phyloP scores from a whole-genome alignment of 2,113 vertebrate genomes.

The Ageneiosus marmoratus region DNA sequence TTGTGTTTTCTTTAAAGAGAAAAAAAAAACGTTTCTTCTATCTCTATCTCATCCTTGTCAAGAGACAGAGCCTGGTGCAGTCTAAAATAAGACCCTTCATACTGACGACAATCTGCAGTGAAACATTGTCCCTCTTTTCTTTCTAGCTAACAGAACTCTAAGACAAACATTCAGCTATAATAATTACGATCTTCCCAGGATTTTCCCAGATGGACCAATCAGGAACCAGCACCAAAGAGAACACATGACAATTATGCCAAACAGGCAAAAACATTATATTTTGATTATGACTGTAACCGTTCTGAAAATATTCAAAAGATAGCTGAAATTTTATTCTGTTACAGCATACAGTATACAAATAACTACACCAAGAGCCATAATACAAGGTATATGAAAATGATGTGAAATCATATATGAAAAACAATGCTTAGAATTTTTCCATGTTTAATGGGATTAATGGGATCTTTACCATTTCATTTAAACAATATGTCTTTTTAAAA shows the following conservation, averaged over 20 bases:
- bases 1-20: not conserved
- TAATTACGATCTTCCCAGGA: not conserved
- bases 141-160: not conserved
- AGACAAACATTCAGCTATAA: slow-evolving; percentile 8
- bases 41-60: not conserved
- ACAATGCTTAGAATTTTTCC: not conserved
- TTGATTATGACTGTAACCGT: not conserved
- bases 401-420: not conserved
- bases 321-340: not conserved
- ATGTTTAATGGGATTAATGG: too few species aligned
- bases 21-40: not conserved
- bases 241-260: not conserved
- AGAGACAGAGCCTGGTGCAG: slow-evolving; percentile 17
- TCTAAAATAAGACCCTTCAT: slow-evolving; percentile 37
- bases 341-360: not conserved
- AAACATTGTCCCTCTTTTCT: not conserved
- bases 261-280: not conserved
- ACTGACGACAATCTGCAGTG: slow-evolving; percentile 10
- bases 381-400: too few species aligned
- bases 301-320: not conserved
- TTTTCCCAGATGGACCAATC: not conserved
- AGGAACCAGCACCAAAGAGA: not conserved
- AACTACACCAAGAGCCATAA: not conserved
- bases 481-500: too few species aligned
- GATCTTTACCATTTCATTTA: too few species aligned